Percentiles rank a stretch among this genome's conserved stretches.
Evolutionary conservation across 1,140 invertebrate species (phyloP).

Genomic region (Leptinotarsa defecta): DNA sequence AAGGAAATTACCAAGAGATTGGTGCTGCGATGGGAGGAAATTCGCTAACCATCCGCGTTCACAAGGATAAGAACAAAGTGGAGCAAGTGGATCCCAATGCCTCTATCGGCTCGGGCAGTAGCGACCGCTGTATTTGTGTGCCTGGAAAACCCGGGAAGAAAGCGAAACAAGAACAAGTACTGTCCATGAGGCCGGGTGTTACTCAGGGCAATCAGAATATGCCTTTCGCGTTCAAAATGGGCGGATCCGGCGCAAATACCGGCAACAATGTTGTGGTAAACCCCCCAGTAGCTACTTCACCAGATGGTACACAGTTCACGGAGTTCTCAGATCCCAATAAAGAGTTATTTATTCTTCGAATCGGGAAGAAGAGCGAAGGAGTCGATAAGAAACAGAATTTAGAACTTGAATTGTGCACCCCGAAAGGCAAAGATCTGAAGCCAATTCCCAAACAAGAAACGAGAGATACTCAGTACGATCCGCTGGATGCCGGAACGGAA

Average conservation of each 20-base stretch:
- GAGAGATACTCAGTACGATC: slow-evolving; percentile 53
- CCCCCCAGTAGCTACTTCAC: slow-evolving; percentile 45
- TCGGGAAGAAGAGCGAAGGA: slow-evolving; percentile 52
- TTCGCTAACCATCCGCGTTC: slow-evolving; percentile 53
- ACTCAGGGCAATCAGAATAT: slow-evolving; percentile 36
- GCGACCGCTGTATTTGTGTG: background rate
- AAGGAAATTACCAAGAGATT: slow-evolving; percentile 54
- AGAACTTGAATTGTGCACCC: slow-evolving; percentile 55
- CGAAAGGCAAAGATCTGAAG: slow-evolving; percentile 52
- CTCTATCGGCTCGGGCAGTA: background rate
- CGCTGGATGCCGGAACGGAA: slow-evolving; percentile 34
- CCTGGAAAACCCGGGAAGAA: slow-evolving; percentile 8
- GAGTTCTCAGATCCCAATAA: slow-evolving; percentile 55
- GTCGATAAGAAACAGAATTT: slow-evolving; percentile 54
- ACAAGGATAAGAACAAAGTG: slow-evolving; percentile 50
- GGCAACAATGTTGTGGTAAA: slow-evolving; percentile 47
- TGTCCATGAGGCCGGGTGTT: slow-evolving; percentile 40
- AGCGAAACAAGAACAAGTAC: slow-evolving; percentile 28
- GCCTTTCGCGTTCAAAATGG: slow-evolving; percentile 50
- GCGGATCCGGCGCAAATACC: slow-evolving; percentile 20
- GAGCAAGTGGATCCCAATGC: slow-evolving; percentile 41
- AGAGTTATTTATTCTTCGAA: slow-evolving; percentile 53
- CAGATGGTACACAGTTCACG: slow-evolving; percentile 50
- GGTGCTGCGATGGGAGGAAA: slow-evolving; percentile 55
- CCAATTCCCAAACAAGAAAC: slow-evolving; percentile 51